phyloP scores from a whole-genome alignment of 2,113 vertebrate genomes.

The Notothenia coriiceps region DNA sequence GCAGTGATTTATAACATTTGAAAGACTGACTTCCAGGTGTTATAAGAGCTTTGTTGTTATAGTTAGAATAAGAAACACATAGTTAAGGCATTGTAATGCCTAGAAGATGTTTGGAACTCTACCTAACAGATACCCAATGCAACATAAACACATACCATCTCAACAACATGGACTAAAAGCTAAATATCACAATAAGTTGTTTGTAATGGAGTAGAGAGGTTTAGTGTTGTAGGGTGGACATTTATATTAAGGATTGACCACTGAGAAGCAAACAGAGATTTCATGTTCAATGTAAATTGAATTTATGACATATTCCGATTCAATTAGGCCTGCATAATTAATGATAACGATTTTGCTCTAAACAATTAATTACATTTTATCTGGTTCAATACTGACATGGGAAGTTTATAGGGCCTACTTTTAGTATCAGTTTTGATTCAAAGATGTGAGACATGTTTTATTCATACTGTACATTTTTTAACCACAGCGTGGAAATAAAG shows the following conservation, averaged over 20 bases:
- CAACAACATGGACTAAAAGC: background rate
- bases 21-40: background rate
- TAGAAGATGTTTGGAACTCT: background rate
- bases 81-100: background rate
- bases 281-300: background rate
- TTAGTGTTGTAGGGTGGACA: background rate
- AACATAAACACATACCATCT: background rate
- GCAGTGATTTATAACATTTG: conserved; percentile 21
- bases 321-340: background rate
- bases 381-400: background rate
- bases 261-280: background rate
- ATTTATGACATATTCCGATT: background rate
- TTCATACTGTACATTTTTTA: conserved; percentile 16
- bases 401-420: background rate
- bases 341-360: conserved; percentile 5
- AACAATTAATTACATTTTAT: conserved; percentile 8
- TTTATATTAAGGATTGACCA: background rate
- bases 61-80: background rate
- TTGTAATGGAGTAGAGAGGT: background rate
- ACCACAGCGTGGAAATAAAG: conserved; percentile 25
- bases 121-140: background rate
- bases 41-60: background rate
- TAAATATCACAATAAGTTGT: background rate
- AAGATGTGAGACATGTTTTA: conserved; percentile 38
- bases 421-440: conserved; percentile 6